Conservation (phyloP, 2,797 vertebrate genomes). For the Sylvia borin region DNA sequence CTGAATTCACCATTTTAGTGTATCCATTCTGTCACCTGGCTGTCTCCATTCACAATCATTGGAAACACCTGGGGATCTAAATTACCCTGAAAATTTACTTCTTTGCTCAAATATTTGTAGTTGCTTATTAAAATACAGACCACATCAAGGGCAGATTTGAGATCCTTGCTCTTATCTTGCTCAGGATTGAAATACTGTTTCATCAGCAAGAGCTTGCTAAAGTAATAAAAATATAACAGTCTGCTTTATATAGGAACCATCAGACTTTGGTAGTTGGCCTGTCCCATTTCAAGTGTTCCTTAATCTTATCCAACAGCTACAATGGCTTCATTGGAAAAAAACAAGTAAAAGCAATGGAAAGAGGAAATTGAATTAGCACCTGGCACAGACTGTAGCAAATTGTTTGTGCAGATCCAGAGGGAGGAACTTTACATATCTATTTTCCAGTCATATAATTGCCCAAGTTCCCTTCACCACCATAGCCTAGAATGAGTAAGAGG, state of each 20-base stretch:
- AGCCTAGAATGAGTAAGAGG: background rate
- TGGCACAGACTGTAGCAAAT: background rate
- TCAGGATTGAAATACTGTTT: background rate
- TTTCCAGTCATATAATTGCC: background rate
- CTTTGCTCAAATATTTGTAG: background rate
- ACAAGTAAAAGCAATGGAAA: background rate
- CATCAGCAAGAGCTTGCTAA: background rate
- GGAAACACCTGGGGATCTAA: background rate
- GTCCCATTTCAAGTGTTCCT: background rate
- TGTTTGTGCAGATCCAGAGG: background rate
- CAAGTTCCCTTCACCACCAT: background rate
- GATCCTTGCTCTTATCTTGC: background rate
- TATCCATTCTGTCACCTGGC: background rate
- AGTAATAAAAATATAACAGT: background rate
- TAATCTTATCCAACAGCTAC: background rate
- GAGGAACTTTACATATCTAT: background rate
- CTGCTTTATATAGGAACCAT: background rate
- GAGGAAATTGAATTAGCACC: background rate
- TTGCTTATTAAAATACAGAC: background rate
- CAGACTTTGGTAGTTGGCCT: background rate
- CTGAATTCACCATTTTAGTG: background rate
- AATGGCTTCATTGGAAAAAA: slow-evolving; percentile 9
- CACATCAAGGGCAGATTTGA: background rate
- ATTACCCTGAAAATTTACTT: background rate
- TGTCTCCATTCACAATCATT: background rate